phyloP scores from a whole-genome alignment of 2,888 invertebrate species.

The Acleris cristana region DNA sequence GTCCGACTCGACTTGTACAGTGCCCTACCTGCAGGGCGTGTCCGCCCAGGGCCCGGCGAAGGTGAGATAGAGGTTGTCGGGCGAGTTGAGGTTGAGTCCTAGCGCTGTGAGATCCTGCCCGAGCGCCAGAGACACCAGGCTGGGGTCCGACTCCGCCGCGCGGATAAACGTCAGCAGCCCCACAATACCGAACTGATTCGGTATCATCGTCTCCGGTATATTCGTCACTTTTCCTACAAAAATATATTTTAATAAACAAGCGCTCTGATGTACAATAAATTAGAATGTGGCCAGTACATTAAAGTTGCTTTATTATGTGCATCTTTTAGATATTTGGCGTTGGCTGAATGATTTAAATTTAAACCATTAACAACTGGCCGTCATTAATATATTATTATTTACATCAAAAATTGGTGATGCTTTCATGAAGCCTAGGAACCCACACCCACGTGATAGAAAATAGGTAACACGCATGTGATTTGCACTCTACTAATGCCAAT shows the following conservation, averaged over 20 bases:
- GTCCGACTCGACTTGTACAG: neutral
- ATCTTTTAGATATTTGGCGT: neutral
- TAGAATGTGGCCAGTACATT: conserved; percentile 44
- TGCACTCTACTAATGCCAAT: neutral
- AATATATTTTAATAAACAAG: neutral
- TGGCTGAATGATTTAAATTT: neutral
- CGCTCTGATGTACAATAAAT: neutral
- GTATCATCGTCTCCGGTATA: conserved; percentile 99
- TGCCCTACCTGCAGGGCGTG: conserved; percentile 92
- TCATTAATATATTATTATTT: too few species aligned
- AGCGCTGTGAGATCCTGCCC: conserved; percentile 99
- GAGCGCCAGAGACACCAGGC: conserved; percentile 97
- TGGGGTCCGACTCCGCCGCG: conserved; percentile 98
- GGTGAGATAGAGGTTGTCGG: conserved; percentile 98
- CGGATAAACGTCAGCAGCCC: conserved; percentile 98
- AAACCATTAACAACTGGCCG: neutral
- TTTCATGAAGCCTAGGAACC: too few species aligned
- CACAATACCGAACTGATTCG: conserved; percentile 99
- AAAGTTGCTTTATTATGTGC: conserved; percentile 41
- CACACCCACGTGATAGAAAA: too few species aligned
- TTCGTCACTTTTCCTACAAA: conserved; percentile 95
- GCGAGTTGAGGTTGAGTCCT: conserved; percentile 98
- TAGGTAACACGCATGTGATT: too few species aligned
- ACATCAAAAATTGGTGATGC: too few species aligned
- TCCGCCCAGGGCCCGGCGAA: conserved; percentile 99